These are phyloP conservation scores for Dicrurus megarhynchus DNA, from an alignment of 2,113 vertebrate genomes.

Conservation along the genomic window DNA sequence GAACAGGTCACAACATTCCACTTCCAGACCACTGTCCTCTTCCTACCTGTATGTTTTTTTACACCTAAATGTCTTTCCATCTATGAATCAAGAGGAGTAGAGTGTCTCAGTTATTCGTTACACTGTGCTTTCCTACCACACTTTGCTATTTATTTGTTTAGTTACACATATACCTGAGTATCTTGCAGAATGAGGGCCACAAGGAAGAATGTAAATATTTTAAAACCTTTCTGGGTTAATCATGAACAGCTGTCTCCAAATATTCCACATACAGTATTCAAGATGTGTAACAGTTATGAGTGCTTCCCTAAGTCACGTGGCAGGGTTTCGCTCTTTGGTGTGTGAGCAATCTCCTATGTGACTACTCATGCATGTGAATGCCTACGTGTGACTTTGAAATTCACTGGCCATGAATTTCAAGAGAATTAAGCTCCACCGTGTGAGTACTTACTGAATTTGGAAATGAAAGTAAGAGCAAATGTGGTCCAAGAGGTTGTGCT, in stretches of 20 bases:
- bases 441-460: background rate
- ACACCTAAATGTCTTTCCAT: background rate
- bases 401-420: background rate
- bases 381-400: background rate
- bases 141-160: constrained; percentile 16
- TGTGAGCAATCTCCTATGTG: background rate
- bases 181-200: constrained; percentile 31
- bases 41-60: background rate
- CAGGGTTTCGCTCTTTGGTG: background rate
- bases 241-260: constrained; percentile 19
- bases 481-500: background rate
- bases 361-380: background rate
- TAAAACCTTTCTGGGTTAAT: constrained; percentile 32
- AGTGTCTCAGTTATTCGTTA: background rate
- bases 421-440: background rate
- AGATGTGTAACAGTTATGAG: constrained; percentile 3
- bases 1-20: background rate
- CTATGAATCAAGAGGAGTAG: background rate
- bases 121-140: background rate
- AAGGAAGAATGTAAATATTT: constrained; percentile 50
- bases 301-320: background rate
- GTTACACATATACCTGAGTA: background rate
- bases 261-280: background rate
- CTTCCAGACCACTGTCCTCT: background rate
- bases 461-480: background rate